These are phyloP conservation scores for Luperina testacea DNA, from an alignment of 2,888 invertebrate genomes.

Conservation along the genomic window DNA sequence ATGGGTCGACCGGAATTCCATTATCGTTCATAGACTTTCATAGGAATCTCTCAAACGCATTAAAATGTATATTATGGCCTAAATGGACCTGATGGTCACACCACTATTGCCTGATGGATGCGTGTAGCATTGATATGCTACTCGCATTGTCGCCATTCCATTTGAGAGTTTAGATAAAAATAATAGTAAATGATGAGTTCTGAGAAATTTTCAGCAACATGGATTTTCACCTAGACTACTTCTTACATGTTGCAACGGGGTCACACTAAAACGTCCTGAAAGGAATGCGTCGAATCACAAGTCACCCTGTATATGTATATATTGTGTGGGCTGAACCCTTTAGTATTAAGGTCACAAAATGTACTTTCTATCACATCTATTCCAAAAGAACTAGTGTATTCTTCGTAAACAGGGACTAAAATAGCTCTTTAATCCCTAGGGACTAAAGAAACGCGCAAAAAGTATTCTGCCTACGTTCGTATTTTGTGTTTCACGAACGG, in stretches of 20 bases:
- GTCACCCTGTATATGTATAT: background rate
- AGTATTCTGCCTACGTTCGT: no score
- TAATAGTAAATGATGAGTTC: background rate
- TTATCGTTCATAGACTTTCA: background rate
- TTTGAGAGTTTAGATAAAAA: background rate
- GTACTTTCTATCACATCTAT: background rate
- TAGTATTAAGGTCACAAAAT: constrained; percentile 1
- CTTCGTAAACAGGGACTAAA: no score
- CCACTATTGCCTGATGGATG: no score
- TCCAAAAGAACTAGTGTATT: no score
- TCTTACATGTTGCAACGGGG: background rate
- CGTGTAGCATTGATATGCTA: background rate
- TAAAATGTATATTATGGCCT: background rate
- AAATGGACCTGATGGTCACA: background rate
- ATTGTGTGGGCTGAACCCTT: background rate
- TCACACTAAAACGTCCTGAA: background rate
- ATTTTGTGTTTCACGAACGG: no score
- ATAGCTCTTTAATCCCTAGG: no score
- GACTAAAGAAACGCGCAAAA: no score
- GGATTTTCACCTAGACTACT: background rate
- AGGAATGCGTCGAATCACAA: background rate
- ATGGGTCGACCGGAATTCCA: background rate
- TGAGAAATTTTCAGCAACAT: background rate
- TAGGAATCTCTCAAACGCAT: background rate
- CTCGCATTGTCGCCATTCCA: background rate